Percentiles rank a stretch among this genome's conserved stretches.
Conservation (phyloP, 1,140 invertebrate genomes). For the Paraescarpia echinospica region DNA sequence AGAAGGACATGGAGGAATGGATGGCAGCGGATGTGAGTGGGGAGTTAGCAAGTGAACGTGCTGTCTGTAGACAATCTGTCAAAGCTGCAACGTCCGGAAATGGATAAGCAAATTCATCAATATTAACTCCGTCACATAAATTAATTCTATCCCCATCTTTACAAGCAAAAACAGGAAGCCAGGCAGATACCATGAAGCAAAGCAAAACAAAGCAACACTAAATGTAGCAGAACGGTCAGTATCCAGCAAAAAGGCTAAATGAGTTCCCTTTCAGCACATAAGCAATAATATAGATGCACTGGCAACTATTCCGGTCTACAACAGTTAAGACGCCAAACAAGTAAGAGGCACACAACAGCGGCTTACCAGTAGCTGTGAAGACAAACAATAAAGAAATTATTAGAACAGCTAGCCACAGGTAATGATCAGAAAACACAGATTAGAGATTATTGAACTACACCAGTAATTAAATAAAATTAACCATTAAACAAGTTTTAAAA, state of each 20-base stretch:
- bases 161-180: not conserved
- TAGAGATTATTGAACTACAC: not conserved
- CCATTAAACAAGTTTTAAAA: not conserved
- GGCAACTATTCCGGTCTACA: not conserved
- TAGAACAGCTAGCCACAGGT: conserved; percentile 3
- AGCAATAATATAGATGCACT: not conserved
- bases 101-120: no score
- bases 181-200: not conserved
- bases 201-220: not conserved
- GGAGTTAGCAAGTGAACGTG: no score
- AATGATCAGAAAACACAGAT: not conserved
- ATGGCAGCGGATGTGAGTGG: no score
- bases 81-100: no score
- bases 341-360: not conserved
- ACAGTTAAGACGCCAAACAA: not conserved
- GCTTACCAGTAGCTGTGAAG: conserved; percentile 10
- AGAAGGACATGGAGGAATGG: no score
- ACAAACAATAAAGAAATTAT: conserved; percentile 22
- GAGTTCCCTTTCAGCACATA: not conserved
- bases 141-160: no score
- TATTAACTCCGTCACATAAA: no score
- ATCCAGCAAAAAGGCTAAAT: not conserved
- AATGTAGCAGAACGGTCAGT: not conserved
- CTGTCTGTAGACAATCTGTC: no score
- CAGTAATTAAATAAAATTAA: not conserved